Base-by-base conservation (phyloP, 2,113 vertebrate genomes). In the Picathartes gymnocephalus region DNA sequence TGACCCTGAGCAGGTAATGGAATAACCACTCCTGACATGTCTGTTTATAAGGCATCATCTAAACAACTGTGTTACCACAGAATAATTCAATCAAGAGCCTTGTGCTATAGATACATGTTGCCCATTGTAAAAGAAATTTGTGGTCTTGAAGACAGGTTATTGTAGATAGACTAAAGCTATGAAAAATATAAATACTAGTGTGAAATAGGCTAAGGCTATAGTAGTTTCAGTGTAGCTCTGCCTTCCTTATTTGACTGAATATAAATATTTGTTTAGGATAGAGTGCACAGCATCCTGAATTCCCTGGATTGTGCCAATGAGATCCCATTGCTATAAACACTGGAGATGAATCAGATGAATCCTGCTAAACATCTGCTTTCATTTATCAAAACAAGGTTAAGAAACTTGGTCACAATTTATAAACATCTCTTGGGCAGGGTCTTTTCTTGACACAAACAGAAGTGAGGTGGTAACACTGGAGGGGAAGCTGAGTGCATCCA, bases 301-400 rank as follows among this genome's bases (percentile, higher is more conserved):
- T 77, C 42, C 30, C 37, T 58, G 64, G 33, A 39, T 51, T 9
- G 2, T 83, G 76, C 50, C 86, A 86, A 45, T 35, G 27, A 33
- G 35, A 66, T 92, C 65, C 47, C 25, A 6, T 78, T 78, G 45
- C 80, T 90, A 13, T 81, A 93, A 95, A 95, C 80, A 70, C 56
- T 64, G 76, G 70, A 61, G 72, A 71, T 71, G 48, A 90, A 86
- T 83, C 90, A 85, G 53, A 73, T 50, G 2, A 77, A 45, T 82
- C 62, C 33, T 86, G 56, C 72, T 83, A 95, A 96, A 74, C 86
- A 93, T 86, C 86, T 94, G 91, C 44, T 88, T 92, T 73, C 76
- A 84, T 91, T 95, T 91, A 83, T 81, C 86, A 92, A 90, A 96
- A 95, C 56, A 94, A 86, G 76, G 35, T 64, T 90, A 88, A 88